These are phyloP conservation scores for Drosophila niveifrons DNA, from an alignment of 2,888 invertebrate genomes.

Conservation along the genomic window DNA sequence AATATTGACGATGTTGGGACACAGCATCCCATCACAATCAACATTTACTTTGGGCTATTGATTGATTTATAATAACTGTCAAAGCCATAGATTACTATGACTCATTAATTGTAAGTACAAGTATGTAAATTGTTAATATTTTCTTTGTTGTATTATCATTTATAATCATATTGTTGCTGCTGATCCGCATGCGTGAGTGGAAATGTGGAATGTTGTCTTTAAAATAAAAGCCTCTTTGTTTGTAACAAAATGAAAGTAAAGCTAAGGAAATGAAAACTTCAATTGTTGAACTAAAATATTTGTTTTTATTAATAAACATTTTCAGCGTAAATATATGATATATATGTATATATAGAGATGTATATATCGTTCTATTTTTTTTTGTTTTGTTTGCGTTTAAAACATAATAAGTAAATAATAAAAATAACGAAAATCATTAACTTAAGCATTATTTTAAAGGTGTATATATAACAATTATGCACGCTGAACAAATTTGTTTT, in stretches of 20 bases:
- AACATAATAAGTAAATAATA: constrained; percentile 81
- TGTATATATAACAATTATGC: constrained; percentile 80
- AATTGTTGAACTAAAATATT: constrained; percentile 82
- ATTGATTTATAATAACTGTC: constrained; percentile 60
- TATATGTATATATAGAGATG: constrained; percentile 61
- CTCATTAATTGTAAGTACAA: constrained; percentile 40
- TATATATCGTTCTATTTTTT: constrained; percentile 36
- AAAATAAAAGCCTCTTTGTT: constrained; percentile 59
- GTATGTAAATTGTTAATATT: constrained; percentile 39
- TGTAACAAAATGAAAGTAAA: constrained; percentile 45
- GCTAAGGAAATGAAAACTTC: constrained; percentile 46
- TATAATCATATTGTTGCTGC: constrained; percentile 27
- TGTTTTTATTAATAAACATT: constrained; percentile 82
- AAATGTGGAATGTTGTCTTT: constrained; percentile 11
- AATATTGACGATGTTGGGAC: constrained; percentile 80
- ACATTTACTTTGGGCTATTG: constrained; percentile 85
- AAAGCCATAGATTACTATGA: constrained; percentile 64
- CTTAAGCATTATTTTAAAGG: constrained; percentile 63
- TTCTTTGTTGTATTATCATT: constrained; percentile 12
- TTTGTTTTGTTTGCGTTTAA: constrained; percentile 73
- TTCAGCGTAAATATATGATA: constrained; percentile 78
- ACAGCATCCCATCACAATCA: constrained; percentile 54
- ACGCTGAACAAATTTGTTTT: constrained; percentile 66
- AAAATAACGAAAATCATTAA: constrained; percentile 81
- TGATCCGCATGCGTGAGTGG: constrained; percentile 6